Evolutionary conservation across 2,113 vertebrate species (phyloP).

Genomic region (Limnothrissa miodon): DNA sequence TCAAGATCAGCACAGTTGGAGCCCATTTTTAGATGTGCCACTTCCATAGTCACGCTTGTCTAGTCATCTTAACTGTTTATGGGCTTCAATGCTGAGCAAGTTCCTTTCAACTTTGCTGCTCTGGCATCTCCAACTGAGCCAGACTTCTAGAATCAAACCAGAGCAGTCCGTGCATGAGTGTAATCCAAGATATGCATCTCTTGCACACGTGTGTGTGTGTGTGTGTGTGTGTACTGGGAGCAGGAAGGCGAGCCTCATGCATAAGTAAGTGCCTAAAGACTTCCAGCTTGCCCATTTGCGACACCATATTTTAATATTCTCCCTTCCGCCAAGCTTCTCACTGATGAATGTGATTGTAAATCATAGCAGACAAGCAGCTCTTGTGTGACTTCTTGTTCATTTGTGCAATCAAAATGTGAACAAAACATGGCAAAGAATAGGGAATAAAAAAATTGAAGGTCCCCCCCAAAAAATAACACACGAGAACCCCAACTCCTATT

Average conservation of each 20-base stretch:
- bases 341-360: neutral
- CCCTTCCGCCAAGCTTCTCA: neutral
- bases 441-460: neutral
- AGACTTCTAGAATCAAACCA: neutral
- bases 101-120: neutral
- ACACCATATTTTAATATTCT: neutral
- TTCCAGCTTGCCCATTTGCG: neutral
- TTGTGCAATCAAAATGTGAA: neutral
- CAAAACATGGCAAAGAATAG: neutral
- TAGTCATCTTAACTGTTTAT: neutral
- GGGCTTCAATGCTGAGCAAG: neutral
- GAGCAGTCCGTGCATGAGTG: neutral
- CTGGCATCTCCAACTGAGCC: neutral
- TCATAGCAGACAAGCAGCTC: neutral
- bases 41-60: neutral
- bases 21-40: neutral
- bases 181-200: neutral
- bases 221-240: neutral
- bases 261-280: neutral
- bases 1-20: neutral
- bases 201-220: neutral
- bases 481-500: neutral
- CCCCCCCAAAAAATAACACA: neutral
- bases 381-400: neutral
- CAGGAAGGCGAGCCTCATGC: neutral